phyloP scores from a whole-genome alignment of 2,888 invertebrate species.

The Dryobotodes eremita region DNA sequence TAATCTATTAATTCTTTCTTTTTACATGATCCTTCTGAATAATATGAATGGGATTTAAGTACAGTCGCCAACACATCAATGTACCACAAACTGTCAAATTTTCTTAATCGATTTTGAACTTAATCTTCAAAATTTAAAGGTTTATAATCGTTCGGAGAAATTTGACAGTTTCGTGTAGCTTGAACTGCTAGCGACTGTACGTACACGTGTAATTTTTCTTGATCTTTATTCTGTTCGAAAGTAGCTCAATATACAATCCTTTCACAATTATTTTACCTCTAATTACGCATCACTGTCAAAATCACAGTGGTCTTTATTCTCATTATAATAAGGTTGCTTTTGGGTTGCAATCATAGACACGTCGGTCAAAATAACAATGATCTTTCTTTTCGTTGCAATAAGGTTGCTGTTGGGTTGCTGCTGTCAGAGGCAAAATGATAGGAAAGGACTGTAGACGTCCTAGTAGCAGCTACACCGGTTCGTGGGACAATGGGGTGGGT shows the following conservation, averaged over 20 bases:
- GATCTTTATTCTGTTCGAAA: no score
- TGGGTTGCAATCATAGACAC: neutral
- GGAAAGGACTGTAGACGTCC: slow-evolving; percentile 46
- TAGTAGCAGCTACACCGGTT: slow-evolving; percentile 94
- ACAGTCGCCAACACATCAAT: no score
- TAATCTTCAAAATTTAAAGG: no score
- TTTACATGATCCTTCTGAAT: neutral
- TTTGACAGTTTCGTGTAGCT: no score
- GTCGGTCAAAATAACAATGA: neutral
- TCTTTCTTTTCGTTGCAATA: neutral
- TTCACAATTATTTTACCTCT: neutral
- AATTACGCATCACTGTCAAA: neutral
- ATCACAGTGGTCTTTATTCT: neutral
- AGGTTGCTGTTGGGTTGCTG: neutral
- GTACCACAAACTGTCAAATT: no score
- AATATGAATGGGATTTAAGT: neutral
- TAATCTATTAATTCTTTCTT: neutral
- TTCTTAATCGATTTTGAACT: no score
- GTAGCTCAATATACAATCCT: neutral
- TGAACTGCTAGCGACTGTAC: no score
- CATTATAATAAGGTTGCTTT: neutral
- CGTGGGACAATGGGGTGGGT: slow-evolving; percentile 93
- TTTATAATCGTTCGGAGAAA: no score
- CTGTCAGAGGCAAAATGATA: neutral
- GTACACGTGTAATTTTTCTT: neutral